These are phyloP conservation scores for Mastomys coucha DNA, from an alignment of 2,113 vertebrate species.

Conservation along the genomic window DNA sequence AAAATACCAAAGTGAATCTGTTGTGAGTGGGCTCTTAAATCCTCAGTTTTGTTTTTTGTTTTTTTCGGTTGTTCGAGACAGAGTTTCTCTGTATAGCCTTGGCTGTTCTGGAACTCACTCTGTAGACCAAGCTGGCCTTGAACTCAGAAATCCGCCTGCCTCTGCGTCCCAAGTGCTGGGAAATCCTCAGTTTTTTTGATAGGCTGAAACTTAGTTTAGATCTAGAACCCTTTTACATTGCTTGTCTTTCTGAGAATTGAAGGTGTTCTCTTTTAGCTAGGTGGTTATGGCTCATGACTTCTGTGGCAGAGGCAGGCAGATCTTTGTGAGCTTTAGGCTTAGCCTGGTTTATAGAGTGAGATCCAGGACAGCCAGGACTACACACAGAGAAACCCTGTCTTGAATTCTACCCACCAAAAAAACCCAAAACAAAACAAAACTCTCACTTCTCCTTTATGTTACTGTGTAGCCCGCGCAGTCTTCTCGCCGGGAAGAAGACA, in stretches of 20 bases:
- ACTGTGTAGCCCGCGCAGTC: too few relatives aligned
- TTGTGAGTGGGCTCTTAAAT: background rate
- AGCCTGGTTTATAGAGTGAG: too few relatives aligned
- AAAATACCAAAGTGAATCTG: background rate
- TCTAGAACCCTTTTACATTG: slow-evolving; percentile 23
- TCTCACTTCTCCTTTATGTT: slow-evolving; percentile 40
- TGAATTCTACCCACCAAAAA: background rate
- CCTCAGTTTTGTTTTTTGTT: too few relatives aligned
- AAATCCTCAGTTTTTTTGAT: slow-evolving; percentile 2
- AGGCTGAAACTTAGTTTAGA: slow-evolving; percentile 33
- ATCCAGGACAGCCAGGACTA: background rate
- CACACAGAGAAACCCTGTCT: background rate
- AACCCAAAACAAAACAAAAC: background rate
- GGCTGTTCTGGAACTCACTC: too few relatives aligned
- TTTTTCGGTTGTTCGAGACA: too few relatives aligned
- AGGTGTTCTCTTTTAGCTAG: background rate
- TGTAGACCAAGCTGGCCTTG: too few relatives aligned
- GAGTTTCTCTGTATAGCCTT: too few relatives aligned
- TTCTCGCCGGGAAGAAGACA: too few relatives aligned
- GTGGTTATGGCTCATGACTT: background rate
- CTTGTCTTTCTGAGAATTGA: slow-evolving; percentile 46
- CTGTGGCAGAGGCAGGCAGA: background rate
- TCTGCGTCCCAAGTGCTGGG: too few relatives aligned
- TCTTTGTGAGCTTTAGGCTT: background rate
- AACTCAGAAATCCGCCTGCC: too few relatives aligned